A percentile compares a stretch with the other conserved stretches of the same genome.
phyloP scores from a whole-genome alignment of 2,797 vertebrate species.

The Intellagama lesueurii region DNA sequence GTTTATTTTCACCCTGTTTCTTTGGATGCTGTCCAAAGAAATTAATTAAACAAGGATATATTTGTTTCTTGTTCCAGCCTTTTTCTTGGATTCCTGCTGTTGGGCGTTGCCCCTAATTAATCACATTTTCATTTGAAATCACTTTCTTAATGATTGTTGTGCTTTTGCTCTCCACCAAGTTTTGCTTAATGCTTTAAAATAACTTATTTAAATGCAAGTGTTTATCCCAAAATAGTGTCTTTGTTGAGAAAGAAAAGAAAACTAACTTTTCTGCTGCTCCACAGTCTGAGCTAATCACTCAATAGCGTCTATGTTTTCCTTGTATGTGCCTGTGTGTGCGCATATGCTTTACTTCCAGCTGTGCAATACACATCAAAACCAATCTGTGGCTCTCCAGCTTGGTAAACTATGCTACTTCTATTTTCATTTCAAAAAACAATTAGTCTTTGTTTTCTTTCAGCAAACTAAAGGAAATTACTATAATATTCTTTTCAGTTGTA shows the following conservation, averaged over 20 bases:
- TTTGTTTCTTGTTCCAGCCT: slow-evolving; percentile 69
- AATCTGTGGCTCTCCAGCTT: slow-evolving; percentile 67
- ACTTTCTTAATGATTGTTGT: slow-evolving; percentile 64
- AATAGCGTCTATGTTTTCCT: slow-evolving; percentile 57
- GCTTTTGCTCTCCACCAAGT: slow-evolving; percentile 66
- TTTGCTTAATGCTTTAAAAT: slow-evolving; percentile 67
- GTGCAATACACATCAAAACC: slow-evolving; percentile 71
- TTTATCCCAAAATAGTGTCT: slow-evolving; percentile 74
- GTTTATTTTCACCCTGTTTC: background rate
- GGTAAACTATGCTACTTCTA: slow-evolving; percentile 68
- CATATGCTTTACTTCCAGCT: slow-evolving; percentile 72
- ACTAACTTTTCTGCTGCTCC: slow-evolving; percentile 66
- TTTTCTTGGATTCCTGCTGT: slow-evolving; percentile 70
- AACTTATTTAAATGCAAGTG: slow-evolving; percentile 75
- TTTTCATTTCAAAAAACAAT: slow-evolving; percentile 72
- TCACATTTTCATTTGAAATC: slow-evolving; percentile 73
- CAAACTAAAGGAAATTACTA: slow-evolving; percentile 61
- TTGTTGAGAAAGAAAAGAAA: slow-evolving; percentile 70
- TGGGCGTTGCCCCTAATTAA: slow-evolving; percentile 74
- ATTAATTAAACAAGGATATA: slow-evolving; percentile 70
- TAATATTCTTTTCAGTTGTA: slow-evolving; percentile 57
- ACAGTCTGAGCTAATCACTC: slow-evolving; percentile 70
- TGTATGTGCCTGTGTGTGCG: slow-evolving; percentile 23
- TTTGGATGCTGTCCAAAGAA: slow-evolving; percentile 64
- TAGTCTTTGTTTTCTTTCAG: slow-evolving; percentile 62